phyloP scores from a whole-genome alignment of 1,140 invertebrate species.

The Lethocerus indicus region DNA sequence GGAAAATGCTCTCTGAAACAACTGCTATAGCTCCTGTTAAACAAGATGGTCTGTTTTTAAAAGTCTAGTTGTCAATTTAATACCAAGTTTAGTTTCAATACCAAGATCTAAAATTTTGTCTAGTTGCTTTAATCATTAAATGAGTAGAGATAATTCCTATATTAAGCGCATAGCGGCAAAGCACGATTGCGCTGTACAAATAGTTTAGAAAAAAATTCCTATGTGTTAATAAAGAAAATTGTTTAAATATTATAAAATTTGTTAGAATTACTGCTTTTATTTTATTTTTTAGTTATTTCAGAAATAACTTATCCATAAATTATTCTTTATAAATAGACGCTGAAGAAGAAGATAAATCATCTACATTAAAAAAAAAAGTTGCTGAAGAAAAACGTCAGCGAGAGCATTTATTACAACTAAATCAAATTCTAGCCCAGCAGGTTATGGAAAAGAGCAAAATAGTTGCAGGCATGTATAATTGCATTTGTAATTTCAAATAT shows the following conservation, averaged over 20 bases:
- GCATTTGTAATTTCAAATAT: neutral
- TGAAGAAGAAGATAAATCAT: constrained; percentile 24
- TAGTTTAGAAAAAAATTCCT: no score
- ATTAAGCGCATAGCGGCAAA: no score
- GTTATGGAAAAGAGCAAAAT: constrained; percentile 88
- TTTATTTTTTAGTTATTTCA: no score
- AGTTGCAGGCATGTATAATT: constrained; percentile 57
- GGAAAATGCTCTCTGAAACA: constrained; percentile 70
- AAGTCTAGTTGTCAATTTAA: no score
- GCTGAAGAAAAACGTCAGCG: constrained; percentile 69
- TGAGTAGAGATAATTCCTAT: no score
- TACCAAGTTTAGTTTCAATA: constrained; percentile 10
- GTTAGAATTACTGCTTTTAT: no score
- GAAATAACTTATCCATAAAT: neutral
- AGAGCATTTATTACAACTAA: constrained; percentile 71
- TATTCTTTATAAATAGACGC: constrained; percentile 20
- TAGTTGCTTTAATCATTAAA: no score
- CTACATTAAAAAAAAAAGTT: constrained; percentile 35
- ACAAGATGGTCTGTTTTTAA: constrained; percentile 17
- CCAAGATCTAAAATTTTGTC: no score
- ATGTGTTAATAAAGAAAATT: no score
- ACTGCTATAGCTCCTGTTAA: constrained; percentile 18
- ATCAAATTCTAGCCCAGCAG: constrained; percentile 82
- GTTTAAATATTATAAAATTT: no score
- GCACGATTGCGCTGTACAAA: no score